Evolutionary conservation across 2,888 invertebrate species (phyloP).

Genomic region (Heteromurus nitidus): DNA sequence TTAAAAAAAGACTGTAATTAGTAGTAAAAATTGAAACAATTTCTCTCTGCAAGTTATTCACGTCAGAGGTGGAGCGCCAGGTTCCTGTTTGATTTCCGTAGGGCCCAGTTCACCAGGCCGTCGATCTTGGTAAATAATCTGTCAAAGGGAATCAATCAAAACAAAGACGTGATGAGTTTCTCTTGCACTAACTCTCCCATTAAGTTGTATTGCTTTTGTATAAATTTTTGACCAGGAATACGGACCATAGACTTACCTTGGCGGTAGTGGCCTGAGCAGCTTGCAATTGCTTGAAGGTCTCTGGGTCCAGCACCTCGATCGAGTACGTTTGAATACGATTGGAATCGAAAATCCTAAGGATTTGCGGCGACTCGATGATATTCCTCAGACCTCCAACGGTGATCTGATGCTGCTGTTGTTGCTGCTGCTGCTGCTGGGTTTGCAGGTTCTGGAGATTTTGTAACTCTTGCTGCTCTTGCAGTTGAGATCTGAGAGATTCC

Average conservation of each 20-base stretch:
- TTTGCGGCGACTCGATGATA: slow-evolving; percentile 71
- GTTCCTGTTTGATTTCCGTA: slow-evolving; percentile 65
- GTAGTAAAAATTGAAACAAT: slow-evolving; percentile 2
- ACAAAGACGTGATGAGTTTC: not conserved
- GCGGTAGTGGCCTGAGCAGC: slow-evolving; percentile 69
- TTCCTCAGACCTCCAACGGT: slow-evolving; percentile 70
- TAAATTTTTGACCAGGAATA: not conserved
- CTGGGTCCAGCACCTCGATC: slow-evolving; percentile 73
- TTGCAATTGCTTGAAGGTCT: slow-evolving; percentile 72
- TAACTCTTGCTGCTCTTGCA: slow-evolving; percentile 70
- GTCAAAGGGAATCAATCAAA: slow-evolving; percentile 19
- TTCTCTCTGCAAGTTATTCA: slow-evolving; percentile 18
- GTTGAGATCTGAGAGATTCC: slow-evolving; percentile 71
- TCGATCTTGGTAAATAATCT: slow-evolving; percentile 70
- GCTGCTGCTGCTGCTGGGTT: slow-evolving; percentile 67
- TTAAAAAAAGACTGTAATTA: not conserved
- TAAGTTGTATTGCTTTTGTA: not conserved
- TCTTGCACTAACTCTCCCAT: too few relatives aligned
- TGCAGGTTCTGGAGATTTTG: slow-evolving; percentile 69
- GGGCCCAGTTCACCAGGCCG: slow-evolving; percentile 53
- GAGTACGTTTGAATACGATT: slow-evolving; percentile 73
- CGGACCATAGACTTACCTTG: slow-evolving; percentile 44
- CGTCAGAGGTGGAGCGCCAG: slow-evolving; percentile 52
- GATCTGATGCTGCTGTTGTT: slow-evolving; percentile 67
- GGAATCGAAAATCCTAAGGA: slow-evolving; percentile 73